Base-by-base conservation (phyloP, 2,797 vertebrate species). In the Remorina albescens region DNA sequence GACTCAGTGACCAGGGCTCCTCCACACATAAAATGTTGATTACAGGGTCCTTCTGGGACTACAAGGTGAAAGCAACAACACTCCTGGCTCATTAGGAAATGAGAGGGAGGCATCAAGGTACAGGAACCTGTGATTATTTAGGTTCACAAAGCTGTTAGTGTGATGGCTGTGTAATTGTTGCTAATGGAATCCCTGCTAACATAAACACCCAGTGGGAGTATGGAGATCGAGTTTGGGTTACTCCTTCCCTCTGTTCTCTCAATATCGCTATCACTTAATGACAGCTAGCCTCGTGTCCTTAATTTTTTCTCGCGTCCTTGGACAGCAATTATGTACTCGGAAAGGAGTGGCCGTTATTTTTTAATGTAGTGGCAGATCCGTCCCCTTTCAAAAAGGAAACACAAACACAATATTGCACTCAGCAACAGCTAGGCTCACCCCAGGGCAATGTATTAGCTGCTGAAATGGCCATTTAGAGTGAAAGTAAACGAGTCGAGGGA, bases 121-220 rank as follows among this genome's bases (percentile, higher is more conserved):
- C 46, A 18, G 74, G 84, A 86, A 69, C 70, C 64, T 82, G 71
- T 84, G 72, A 87, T 92, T 86, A 88, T 87, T 91, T 85, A 82
- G 81, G 78, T 78, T 82, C 86, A 62, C 82, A 75, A 75, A 76
- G 84, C 88, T 91, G 87, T 89, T 92, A 81, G 72, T 62, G 65
- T 9, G 74, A 93, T 89, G 79, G 82, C 80, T 88, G 89, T 92
- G 91, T 92, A 93, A 93, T 92, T 21, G 75, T 77, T 77, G 72
- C 89, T 93, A 89, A 91, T 94, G 80, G 83, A 80, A 71, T 86
- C 84, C 71, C 54, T 21, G 36, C 82, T 70, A 80, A 86, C 74
- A 76, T 79, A 76, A 84, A 85, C 68, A 82, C 82, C 84, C 80
- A n/a, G 63, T 81, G 85, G 86, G 86, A 88, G 78, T 80, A 68